phyloP scores from a whole-genome alignment of 2,888 invertebrate species.

The Thecophora atra region DNA sequence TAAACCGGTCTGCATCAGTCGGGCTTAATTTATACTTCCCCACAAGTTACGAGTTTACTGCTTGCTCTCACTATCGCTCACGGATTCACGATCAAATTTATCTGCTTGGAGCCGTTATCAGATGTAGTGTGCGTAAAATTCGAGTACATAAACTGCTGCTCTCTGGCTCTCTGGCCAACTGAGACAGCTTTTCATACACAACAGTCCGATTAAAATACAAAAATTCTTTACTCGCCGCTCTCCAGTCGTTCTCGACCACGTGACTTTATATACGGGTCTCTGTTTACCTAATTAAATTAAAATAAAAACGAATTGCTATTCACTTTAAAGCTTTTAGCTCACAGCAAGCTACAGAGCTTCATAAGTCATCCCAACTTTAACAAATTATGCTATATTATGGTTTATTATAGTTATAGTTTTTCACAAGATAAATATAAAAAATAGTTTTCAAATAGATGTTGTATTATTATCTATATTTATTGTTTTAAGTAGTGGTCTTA shows the following conservation, averaged over 20 bases:
- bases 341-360: background rate
- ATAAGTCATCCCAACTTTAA: background rate
- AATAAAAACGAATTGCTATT: no score
- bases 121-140: background rate
- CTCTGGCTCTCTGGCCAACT: no score
- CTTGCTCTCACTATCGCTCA: background rate
- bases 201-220: no score
- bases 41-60: background rate
- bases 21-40: constrained; percentile 29
- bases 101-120: background rate
- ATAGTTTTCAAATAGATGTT: background rate
- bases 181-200: no score
- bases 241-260: no score
- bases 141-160: background rate
- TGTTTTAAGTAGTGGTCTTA: no score
- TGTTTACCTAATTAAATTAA: no score
- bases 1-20: constrained; percentile 11
- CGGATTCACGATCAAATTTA: background rate
- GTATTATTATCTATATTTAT: no score
- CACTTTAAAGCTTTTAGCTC: no score
- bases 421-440: background rate
- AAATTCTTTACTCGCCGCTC: no score
- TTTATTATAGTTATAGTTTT: background rate
- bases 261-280: no score
- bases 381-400: background rate